Evolutionary conservation across 2,888 invertebrate genomes (phyloP), one percentile per base, ranked within the genome.

Genomic region (Eupithecia exiguata): DNA sequence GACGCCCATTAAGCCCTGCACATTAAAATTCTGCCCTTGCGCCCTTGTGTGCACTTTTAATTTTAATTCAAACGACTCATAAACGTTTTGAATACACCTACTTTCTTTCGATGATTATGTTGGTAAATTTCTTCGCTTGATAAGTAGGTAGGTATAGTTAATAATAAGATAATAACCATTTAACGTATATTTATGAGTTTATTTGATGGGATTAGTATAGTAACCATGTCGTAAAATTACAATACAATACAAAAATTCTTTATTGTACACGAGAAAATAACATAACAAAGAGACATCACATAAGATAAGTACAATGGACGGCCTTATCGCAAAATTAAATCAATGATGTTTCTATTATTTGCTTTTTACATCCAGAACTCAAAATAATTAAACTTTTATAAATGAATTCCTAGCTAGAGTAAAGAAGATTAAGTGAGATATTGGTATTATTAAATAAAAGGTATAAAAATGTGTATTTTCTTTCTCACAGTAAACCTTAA

Each of bases 21-120:
- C 79, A 83, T 88, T 86, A 84, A 81, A 77, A 87, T 87, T 82
- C 87, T 78, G 65, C 79, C 79, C 76, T 76, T 74, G 81, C 71
- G 67, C 53, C 49, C 49, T 49, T n/a, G 69, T 68, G 69, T 82
- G 84, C 84, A 87, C 81, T 87, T 87, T 85, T 66, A 25, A 66
- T 38, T 88, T 86, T 85, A 86, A 86, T 83, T 82, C 81, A 76
- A 74, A 63, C 77, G 79, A 82, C 79, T 74, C 77, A 83, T 84
- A 83, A 86, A 84, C 79, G 83, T 74, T 75, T 74, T n/a, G 5
- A 38, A 65, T 36, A 65, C 12, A 35, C 30, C 16, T 35, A 35
- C 30, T 61, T 61, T 53, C n/a, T 49, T 18, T 46, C 18, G 5
- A 49, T n/a, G 9, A 7, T 46, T 46, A 46, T 49, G 49, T n/a